These are phyloP conservation scores for Abscondita cerata DNA, from an alignment of 2,888 invertebrate genomes.

Conservation along the genomic window DNA sequence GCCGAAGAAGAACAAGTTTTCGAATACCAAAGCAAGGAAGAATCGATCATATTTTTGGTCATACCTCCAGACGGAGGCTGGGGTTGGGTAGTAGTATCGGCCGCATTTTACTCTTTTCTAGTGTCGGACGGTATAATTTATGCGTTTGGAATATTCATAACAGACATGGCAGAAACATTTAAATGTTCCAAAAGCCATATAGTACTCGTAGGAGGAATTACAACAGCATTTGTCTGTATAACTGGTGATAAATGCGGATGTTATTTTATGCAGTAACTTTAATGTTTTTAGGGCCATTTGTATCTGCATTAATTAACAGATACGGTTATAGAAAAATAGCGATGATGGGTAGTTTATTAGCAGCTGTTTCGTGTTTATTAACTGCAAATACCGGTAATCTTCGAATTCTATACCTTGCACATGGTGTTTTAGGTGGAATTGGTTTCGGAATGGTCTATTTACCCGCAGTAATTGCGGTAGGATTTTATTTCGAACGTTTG, in stretches of 20 bases:
- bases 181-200: conserved; percentile 52
- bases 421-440: conserved; percentile 83
- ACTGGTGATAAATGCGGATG: conserved; percentile 69
- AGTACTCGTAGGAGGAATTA: conserved; percentile 81
- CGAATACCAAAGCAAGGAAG: not conserved
- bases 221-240: conserved; percentile 86
- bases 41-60: conserved; percentile 52
- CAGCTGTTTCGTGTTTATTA: conserved; percentile 64
- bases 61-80: conserved; percentile 93
- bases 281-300: conserved; percentile 75
- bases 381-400: conserved; percentile 38
- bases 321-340: conserved; percentile 89
- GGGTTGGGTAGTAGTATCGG: conserved; percentile 88
- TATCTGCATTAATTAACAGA: conserved; percentile 87
- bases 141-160: conserved; percentile 77
- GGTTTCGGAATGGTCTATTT: conserved; percentile 93
- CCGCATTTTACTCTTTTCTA: conserved; percentile 88
- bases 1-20: conserved; percentile 12
- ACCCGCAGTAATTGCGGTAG: conserved; percentile 89
- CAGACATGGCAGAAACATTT: conserved; percentile 70
- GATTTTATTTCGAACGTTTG: conserved; percentile 95
- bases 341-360: conserved; percentile 77
- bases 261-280: not conserved
- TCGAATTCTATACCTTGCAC: conserved; percentile 75
- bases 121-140: conserved; percentile 94